Base-by-base conservation (phyloP, 2,888 invertebrate genomes). In the Acanthoscelides obtectus region DNA sequence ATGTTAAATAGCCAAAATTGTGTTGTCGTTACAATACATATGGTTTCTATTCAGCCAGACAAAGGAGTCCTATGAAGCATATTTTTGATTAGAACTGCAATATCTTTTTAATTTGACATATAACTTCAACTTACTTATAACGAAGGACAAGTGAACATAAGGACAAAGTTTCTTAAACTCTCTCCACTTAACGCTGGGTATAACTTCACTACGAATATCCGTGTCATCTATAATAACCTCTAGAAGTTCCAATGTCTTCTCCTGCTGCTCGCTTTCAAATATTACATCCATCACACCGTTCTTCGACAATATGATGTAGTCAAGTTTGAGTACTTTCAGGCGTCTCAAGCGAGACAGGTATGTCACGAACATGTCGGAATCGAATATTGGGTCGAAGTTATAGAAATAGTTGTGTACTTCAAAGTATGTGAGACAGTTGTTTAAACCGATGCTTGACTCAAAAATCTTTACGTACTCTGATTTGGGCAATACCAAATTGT, bases 371-470 rank as follows among this genome's bases (percentile, higher is more conserved):
- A 79, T 75, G 8, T 76, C 73, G 3, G 79, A 75, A 19, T 80
- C 77, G 63, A 78, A 81, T 20, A 79, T 76, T 21, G 79, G 77
- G 73, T 86, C 85, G 82, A 84, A 86, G 22, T 72, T 75, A 74
- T 86, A 86, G 70, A 86, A 86, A 70, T 86, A 86, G 72, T 86
- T 86, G 5, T 85, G 83, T 5, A 87, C 81, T 73, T 87, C 86
- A 22, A 88, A 79, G 71, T 81, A 81, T 17, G 79, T 79, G n/a
- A 88, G 78, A 3, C 81, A 80, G 2, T 83, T 75, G 20, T 83
- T 82, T 6, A 83, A 85, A 67, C 82, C 80, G 71, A 83, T 80
- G 22, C 84, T 85, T 1, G 86, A 84, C n/a, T 84, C 81, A 63
- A 87, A 79, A 69, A 88, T 79, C 71, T 85, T 83, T 65, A 86